These are phyloP conservation scores for Drosophila yakuba DNA, from an alignment of 1,140 invertebrate species.

Conservation along the genomic window DNA sequence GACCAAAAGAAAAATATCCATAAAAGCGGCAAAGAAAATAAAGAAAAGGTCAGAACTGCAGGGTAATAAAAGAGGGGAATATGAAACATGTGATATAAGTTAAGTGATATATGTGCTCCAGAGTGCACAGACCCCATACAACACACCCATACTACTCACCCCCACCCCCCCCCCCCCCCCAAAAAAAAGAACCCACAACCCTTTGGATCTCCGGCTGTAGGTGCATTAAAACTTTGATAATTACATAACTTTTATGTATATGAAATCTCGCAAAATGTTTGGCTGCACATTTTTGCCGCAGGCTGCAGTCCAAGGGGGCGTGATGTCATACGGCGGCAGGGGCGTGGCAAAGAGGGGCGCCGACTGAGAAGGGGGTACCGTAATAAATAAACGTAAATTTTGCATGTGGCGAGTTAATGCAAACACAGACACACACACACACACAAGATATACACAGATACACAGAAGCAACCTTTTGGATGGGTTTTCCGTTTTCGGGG, in stretches of 20 bases:
- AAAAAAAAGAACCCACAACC: conserved; percentile 1
- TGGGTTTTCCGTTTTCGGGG: conserved; percentile 3
- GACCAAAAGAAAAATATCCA: conserved; percentile 38
- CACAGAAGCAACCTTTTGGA: conserved; percentile 33
- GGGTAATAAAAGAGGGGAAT: conserved; percentile 21
- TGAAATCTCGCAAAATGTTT: conserved; percentile 73
- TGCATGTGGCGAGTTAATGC: conserved; percentile 81
- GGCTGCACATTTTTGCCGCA: conserved; percentile 69
- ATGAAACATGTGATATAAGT: conserved; percentile 52
- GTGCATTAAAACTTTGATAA: conserved; percentile 81
- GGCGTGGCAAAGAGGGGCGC: conserved; percentile 16
- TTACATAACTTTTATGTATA: conserved; percentile 75
- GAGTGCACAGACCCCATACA: conserved; percentile 11
- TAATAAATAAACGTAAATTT: conserved; percentile 83
- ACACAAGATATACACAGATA: conserved; percentile 45
- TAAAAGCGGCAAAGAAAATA: conserved; percentile 15
- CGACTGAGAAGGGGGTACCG: conserved; percentile 20
- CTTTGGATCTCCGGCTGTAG: conserved; percentile 49
- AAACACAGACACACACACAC: conserved; percentile 60
- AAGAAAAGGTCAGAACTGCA: conserved; percentile 33
- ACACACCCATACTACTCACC: too few species aligned
- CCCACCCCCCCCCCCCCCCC: neutral
- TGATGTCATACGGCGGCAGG: conserved; percentile 19
- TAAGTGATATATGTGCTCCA: conserved; percentile 41
- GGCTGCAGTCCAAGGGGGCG: conserved; percentile 39